Evolutionary conservation across 1,140 invertebrate species (phyloP).

Genomic region (Aphis gossypii): DNA sequence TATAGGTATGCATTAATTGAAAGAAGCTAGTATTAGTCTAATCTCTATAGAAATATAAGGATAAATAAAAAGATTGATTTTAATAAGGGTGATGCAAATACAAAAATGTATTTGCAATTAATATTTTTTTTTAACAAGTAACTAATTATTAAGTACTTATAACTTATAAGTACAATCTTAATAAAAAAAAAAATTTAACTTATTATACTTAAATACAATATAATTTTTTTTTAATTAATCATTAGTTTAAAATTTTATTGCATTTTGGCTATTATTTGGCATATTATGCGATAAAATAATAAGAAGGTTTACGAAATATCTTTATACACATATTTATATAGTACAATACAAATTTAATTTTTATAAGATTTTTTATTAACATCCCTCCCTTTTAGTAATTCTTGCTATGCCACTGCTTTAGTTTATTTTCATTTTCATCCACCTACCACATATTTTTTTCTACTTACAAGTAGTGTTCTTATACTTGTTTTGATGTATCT

Average conservation of each 20-base stretch:
- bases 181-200: neutral
- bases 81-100: constrained; percentile 54
- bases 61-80: constrained; percentile 24
- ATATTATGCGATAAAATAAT: too few species aligned
- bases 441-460: too few species aligned
- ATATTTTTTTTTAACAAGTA: neutral
- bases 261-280: neutral
- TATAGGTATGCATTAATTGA: constrained; percentile 12
- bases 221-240: neutral
- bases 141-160: constrained; percentile 35
- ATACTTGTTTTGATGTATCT: too few species aligned
- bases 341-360: too few species aligned
- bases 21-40: neutral
- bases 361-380: too few species aligned
- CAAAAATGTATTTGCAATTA: constrained; percentile 34
- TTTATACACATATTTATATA: too few species aligned
- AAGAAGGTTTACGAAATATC: too few species aligned
- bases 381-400: too few species aligned
- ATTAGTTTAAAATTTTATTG: neutral
- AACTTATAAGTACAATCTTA: constrained; percentile 30
- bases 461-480: too few species aligned
- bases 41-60: constrained; percentile 30
- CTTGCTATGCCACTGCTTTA: too few species aligned
- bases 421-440: too few species aligned
- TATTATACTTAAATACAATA: neutral